Percentiles rank a stretch among this genome's conserved stretches.
phyloP scores from a whole-genome alignment of 2,888 invertebrate species.

The Morpho helenor region DNA sequence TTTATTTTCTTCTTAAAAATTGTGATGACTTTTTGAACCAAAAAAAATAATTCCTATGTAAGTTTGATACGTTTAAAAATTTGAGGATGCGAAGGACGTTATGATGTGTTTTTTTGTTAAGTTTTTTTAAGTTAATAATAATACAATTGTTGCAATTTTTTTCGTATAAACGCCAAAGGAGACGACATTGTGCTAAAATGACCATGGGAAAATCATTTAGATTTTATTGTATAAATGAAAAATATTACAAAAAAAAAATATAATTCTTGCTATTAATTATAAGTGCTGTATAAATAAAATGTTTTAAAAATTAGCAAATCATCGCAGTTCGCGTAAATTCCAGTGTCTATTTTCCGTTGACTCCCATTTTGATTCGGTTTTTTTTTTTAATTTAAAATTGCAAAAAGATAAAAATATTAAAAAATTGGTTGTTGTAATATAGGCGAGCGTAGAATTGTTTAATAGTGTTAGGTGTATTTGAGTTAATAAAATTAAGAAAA shows the following conservation, averaged over 20 bases:
- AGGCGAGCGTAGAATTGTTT: slow-evolving; percentile 42
- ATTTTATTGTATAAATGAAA: slow-evolving; percentile 61
- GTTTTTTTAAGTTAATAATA: slow-evolving; percentile 53
- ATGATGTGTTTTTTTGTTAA: slow-evolving; percentile 51
- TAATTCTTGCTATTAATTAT: slow-evolving; percentile 45
- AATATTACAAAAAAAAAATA: slow-evolving; percentile 59
- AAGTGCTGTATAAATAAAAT: slow-evolving; percentile 45
- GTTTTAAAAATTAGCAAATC: slow-evolving; percentile 10
- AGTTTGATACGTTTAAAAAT: slow-evolving; percentile 28
- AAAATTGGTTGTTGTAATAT: slow-evolving; percentile 68
- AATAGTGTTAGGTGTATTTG: slow-evolving; percentile 39
- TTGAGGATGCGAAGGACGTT: slow-evolving; percentile 29
- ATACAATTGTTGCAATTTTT: slow-evolving; percentile 69
- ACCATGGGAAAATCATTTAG: slow-evolving; percentile 44
- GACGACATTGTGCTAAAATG: slow-evolving; percentile 49
- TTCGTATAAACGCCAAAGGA: slow-evolving; percentile 72
- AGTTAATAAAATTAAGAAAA: slow-evolving; percentile 44
- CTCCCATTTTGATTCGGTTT: slow-evolving; percentile 12
- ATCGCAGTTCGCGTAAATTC: slow-evolving; percentile 25
- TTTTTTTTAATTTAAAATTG: slow-evolving; percentile 24
- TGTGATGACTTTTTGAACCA: slow-evolving; percentile 2
- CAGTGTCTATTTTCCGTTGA: slow-evolving; percentile 26
- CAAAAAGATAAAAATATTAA: slow-evolving; percentile 25
- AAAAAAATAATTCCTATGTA: slow-evolving; percentile 1
- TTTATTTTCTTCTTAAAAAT: slow-evolving; percentile 1